phyloP scores from a whole-genome alignment of 1,140 invertebrate genomes.

The Platyscapa corneri region DNA sequence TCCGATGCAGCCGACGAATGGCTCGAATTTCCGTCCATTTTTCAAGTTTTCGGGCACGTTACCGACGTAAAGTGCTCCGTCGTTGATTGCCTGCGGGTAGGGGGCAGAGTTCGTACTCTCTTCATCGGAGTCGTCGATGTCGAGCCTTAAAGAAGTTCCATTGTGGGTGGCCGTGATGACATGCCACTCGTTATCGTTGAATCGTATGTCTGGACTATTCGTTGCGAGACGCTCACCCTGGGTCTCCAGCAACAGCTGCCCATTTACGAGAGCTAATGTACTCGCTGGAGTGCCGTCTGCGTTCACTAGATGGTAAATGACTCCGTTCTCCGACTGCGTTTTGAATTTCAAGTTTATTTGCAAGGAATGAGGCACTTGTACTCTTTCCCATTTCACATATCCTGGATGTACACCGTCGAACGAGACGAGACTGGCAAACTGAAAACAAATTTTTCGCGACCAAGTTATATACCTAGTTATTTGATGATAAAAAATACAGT shows the following conservation, averaged over 20 bases:
- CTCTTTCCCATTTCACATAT: slow-evolving; percentile 79
- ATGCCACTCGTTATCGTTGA: slow-evolving; percentile 95
- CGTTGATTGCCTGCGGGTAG: slow-evolving; percentile 78
- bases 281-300: slow-evolving; percentile 79
- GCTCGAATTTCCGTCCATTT: slow-evolving; percentile 64
- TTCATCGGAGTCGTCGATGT: slow-evolving; percentile 87
- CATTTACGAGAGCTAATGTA: slow-evolving; percentile 81
- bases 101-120: slow-evolving; percentile 75
- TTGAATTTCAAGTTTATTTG: slow-evolving; percentile 93
- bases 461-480: too few relatives aligned
- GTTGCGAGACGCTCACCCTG: slow-evolving; percentile 78
- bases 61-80: slow-evolving; percentile 87
- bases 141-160: slow-evolving; percentile 78
- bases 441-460: background rate
- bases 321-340: slow-evolving; percentile 83
- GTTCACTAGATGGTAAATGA: slow-evolving; percentile 85
- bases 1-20: slow-evolving; percentile 89
- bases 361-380: slow-evolving; percentile 76
- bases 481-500: too few relatives aligned
- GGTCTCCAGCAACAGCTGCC: slow-evolving; percentile 82
- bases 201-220: slow-evolving; percentile 77
- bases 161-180: slow-evolving; percentile 89
- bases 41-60: slow-evolving; percentile 80
- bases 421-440: slow-evolving; percentile 78
- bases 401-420: slow-evolving; percentile 77